phyloP scores from a whole-genome alignment of 2,113 vertebrate genomes.

The Tricholaema leucomelas region DNA sequence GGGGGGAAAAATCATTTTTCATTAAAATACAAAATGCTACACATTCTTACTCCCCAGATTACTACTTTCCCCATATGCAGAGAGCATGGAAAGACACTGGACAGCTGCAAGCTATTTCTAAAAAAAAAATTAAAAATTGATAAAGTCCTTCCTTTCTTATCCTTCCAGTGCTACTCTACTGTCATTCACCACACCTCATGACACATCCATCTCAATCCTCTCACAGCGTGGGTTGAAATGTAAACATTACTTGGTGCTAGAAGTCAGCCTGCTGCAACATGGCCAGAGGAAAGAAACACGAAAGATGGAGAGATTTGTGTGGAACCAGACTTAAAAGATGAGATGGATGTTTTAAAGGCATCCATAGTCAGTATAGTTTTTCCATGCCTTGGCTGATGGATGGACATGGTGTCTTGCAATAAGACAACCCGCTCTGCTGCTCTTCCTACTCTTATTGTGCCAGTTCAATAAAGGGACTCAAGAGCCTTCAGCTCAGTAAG shows the following conservation, averaged over 20 bases:
- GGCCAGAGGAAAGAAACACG: background rate
- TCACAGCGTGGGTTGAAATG: background rate
- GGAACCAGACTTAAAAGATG: background rate
- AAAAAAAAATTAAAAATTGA: background rate
- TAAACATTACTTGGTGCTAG: background rate
- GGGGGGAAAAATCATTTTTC: background rate
- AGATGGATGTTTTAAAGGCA: background rate
- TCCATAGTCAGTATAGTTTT: background rate
- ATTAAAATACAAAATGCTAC: background rate
- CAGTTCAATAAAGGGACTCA: background rate
- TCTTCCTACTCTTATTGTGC: slow-evolving; percentile 21
- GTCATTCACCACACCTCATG: background rate
- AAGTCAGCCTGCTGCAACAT: background rate
- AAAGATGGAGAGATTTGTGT: background rate
- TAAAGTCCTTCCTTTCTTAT: background rate
- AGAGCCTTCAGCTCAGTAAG: background rate
- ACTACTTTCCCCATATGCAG: background rate
- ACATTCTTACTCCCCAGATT: background rate
- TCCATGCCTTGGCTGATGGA: background rate
- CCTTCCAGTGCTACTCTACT: background rate
- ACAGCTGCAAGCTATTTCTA: background rate
- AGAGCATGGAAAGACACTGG: background rate
- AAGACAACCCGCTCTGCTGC: background rate
- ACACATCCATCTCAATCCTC: background rate
- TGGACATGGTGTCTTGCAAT: slow-evolving; percentile 29